Conservation (phyloP, 2,888 invertebrate species). For the Drosophila austrosaltans region DNA sequence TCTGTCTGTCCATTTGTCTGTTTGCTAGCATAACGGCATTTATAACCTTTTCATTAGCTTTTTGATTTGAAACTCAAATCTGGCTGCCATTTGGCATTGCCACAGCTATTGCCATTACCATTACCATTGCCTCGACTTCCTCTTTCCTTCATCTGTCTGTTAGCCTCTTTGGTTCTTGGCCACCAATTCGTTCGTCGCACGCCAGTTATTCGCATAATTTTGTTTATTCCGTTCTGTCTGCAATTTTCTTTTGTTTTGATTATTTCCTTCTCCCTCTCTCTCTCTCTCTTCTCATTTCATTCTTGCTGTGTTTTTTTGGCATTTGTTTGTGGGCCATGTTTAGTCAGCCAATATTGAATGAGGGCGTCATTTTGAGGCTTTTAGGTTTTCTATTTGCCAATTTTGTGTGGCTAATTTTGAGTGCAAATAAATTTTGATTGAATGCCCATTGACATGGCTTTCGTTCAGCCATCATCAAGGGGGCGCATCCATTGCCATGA, state of each 20-base stretch:
- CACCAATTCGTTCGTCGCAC: slow-evolving; percentile 8
- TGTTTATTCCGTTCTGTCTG: slow-evolving; percentile 18
- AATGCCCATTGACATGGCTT: slow-evolving; percentile 38
- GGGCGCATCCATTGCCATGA: neutral
- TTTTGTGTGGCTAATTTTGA: slow-evolving; percentile 52
- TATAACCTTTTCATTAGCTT: slow-evolving; percentile 78
- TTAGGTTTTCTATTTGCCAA: slow-evolving; percentile 57
- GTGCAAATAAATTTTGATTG: slow-evolving; percentile 68
- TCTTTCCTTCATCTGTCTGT: slow-evolving; percentile 1
- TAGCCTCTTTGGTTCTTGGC: neutral
- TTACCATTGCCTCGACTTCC: slow-evolving; percentile 3
- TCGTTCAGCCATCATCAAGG: neutral
- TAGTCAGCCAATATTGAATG: slow-evolving; percentile 42
- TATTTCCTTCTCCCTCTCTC: neutral
- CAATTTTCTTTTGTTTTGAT: slow-evolving; percentile 23
- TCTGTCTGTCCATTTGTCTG: slow-evolving; percentile 25
- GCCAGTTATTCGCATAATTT: slow-evolving; percentile 24
- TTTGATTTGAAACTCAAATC: slow-evolving; percentile 75
- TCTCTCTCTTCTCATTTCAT: neutral
- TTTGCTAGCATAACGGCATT: slow-evolving; percentile 63
- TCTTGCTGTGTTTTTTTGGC: slow-evolving; percentile 1
- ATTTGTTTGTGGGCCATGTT: slow-evolving; percentile 32
- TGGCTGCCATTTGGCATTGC: slow-evolving; percentile 48
- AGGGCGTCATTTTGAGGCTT: slow-evolving; percentile 36
- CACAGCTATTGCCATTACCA: neutral